Base-by-base conservation (phyloP, 1,140 invertebrate genomes). In the Pectinophora gossypiella region DNA sequence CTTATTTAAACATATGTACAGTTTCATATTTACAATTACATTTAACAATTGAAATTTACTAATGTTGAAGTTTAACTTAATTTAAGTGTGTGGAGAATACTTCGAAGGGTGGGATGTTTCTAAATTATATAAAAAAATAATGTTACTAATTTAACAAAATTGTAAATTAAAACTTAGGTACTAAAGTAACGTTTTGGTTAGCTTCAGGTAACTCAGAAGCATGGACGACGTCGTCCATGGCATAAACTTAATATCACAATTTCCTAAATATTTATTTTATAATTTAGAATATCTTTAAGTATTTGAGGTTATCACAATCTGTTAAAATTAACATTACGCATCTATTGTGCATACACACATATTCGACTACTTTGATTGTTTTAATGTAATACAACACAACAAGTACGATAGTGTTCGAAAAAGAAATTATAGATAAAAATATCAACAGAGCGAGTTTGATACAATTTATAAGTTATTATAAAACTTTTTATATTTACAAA, bases 1-100 rank as follows among this genome's bases (percentile, higher is more conserved):
- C 47, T 66, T 40, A 40, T 52, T 69, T 65, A 69, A 70, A 67
- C 58, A 59, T 76, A 74, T 72, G 63, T 70, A 70, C 68, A 75
- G n/a, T n/a, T n/a, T 18, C 52, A 54, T 65, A 64, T 64, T 59
- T 61, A 62, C 59, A 51, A 27, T 43, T 22, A 49, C 32, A 49
- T 52, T 40, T 40, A 15, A 40, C 36, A 40, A 16, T 15, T 40
- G n/a, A 15, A 32, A 32, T 10, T 23, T 23, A 23, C 22, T 23
- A 5, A 23, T 23, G 10, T 10, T 23, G 22, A 23, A 23, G 22
- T 23, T 23, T 23, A 23, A 23, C 4, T 23, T n/a, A n/a, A n/a
- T n/a, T n/a, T n/a, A n/a, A n/a, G n/a, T n/a, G n/a, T 23, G 22
- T 23, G 22, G 38, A 44, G 15, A 44, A 21, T 5, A 23, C 10